A percentile compares a stretch with the other conserved stretches of the same genome.
Conservation (phyloP, 2,888 invertebrate species). For the Temnothorax unifasciatus region DNA sequence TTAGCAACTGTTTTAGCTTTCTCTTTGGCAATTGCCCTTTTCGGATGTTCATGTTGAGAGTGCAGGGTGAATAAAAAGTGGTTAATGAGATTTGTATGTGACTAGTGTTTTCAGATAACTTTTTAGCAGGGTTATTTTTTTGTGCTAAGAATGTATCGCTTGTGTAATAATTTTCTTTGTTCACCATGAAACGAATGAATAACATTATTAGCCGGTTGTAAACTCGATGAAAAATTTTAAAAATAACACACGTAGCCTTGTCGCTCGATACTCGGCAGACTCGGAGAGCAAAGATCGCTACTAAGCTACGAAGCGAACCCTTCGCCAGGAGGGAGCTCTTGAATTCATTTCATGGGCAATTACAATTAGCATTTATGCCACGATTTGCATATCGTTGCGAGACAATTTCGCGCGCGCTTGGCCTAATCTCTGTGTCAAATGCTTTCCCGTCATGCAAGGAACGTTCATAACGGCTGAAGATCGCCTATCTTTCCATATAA, state of each 20-base stretch:
- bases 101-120: neutral
- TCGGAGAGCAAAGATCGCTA: constrained; percentile 64
- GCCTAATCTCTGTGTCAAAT: constrained; percentile 76
- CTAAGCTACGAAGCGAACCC: constrained; percentile 66
- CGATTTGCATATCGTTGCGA: constrained; percentile 78
- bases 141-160: neutral
- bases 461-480: constrained; percentile 54
- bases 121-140: neutral
- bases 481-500: constrained; percentile 63
- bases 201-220: neutral
- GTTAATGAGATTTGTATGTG: constrained; percentile 1
- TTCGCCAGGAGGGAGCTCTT: constrained; percentile 63
- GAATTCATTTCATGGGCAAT: constrained; percentile 79
- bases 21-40: constrained; percentile 50
- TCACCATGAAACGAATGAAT: neutral
- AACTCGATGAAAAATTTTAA: constrained; percentile 64
- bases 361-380: constrained; percentile 79
- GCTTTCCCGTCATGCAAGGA: constrained; percentile 64
- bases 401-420: constrained; percentile 74
- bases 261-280: constrained; percentile 63
- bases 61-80: constrained; percentile 35
- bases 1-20: constrained; percentile 59
- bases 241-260: constrained; percentile 46
- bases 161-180: neutral
- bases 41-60: constrained; percentile 34